Evolutionary conservation across 2,888 invertebrate species (phyloP), one percentile per base, ranked within the genome.

Genomic region (Candidula unifasciata): DNA sequence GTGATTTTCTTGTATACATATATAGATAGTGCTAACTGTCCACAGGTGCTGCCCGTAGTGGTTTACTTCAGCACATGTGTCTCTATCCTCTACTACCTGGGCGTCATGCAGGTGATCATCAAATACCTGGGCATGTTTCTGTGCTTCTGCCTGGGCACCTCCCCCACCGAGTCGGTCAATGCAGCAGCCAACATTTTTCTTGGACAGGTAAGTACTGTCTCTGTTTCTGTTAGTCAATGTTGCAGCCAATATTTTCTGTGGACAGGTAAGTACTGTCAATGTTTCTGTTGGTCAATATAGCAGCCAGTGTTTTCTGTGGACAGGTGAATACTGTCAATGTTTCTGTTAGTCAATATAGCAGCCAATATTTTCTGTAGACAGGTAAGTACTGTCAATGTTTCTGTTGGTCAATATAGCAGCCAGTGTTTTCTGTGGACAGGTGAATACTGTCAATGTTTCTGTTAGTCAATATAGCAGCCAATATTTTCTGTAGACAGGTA

Each of bases 251-350:
- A 97, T 98, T 33, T 99, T 99, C 91, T 94, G 99, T n/a, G 98
- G 99, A 85, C 97, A 97, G 91, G 92, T 92, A 85, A 86, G 88
- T 76, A 5, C 71, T 3, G 52, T 3, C 6, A 16, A 52, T 44
- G 44, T 13, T 44, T n/a, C n/a, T n/a, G 95, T 24, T 94, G 96
- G 96, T 99, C 60, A 97, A 96, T 86, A 96, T 97, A 18, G 96
- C 98, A 0, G 98, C 97, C 0, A 98, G 98, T 93, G 97, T 98
- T 33, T 99, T 99, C 91, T 94, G 99, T n/a, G 98, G 99, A 85
- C 97, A 97, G 91, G 92, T 92, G 85, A 86, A 88, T 76, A 5
- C 71, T 3, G 52, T 3, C 6, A 16, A 52, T 44, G 44, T 13
- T 44, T 13, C 13, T 44, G n/a, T n/a, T n/a, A n/a, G n/a, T n/a